These are phyloP conservation scores for Machaerirhynchus nigripectus DNA, from an alignment of 2,113 vertebrate species.

Conservation along the genomic window DNA sequence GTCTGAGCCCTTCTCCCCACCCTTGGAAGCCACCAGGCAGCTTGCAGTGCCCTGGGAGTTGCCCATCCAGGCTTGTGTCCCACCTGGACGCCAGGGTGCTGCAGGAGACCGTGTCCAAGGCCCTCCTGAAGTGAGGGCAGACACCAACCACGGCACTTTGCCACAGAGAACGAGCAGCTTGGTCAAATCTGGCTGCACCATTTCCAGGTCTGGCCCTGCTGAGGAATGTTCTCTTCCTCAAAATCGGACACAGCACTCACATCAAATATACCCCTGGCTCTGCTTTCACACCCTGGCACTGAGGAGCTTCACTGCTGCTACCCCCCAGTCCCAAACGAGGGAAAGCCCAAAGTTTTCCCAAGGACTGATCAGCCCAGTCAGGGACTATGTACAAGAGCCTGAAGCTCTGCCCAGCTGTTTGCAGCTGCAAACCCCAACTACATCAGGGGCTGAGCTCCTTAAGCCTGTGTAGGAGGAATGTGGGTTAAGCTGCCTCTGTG, in stretches of 20 bases:
- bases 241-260: not conserved
- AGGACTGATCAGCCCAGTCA: not conserved
- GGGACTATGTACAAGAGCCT: not conserved
- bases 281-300: not conserved
- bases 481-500: not conserved
- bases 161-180: not conserved
- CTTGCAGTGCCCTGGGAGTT: not conserved
- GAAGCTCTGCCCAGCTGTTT: not conserved
- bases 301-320: not conserved
- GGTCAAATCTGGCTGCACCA: not conserved
- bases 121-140: not conserved
- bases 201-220: not conserved
- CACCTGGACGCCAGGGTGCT: not conserved
- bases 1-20: not conserved
- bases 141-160: not conserved
- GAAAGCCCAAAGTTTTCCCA: not conserved
- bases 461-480: not conserved
- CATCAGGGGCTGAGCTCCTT: not conserved
- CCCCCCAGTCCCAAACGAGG: not conserved
- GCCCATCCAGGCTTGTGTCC: not conserved
- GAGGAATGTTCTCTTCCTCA: not conserved
- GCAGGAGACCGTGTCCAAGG: not conserved
- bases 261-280: not conserved
- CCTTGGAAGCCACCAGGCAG: not conserved
- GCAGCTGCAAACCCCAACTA: not conserved